Conservation (phyloP, 2,888 invertebrate species). For the Pinctada fucata region DNA sequence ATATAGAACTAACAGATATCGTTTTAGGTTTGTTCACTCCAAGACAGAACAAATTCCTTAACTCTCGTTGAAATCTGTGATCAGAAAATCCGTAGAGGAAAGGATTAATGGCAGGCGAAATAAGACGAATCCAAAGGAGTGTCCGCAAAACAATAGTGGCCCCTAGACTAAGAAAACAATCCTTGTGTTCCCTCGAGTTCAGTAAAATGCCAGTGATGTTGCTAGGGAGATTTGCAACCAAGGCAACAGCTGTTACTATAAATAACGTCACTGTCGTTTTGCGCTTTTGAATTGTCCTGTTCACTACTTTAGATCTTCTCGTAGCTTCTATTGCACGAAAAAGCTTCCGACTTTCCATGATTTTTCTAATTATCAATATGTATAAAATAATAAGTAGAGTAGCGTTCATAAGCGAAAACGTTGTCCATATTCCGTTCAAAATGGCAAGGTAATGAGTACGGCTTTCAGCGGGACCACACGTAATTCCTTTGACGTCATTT, state of each 20-base stretch:
- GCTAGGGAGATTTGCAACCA: slow-evolving; percentile 10
- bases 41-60: neutral
- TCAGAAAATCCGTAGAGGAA: slow-evolving; percentile 19
- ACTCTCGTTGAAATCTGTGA: slow-evolving; percentile 9
- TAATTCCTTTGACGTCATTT: neutral
- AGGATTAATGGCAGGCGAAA: slow-evolving; percentile 18
- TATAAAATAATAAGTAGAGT: neutral
- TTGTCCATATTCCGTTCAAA: slow-evolving; percentile 5
- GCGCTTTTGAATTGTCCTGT: neutral
- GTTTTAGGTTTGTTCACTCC: neutral
- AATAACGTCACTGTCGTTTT: slow-evolving; percentile 13
- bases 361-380: slow-evolving; percentile 8
- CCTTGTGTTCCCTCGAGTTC: neutral
- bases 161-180: slow-evolving; percentile 5
- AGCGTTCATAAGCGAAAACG: slow-evolving; percentile 6
- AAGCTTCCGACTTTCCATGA: neutral
- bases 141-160: slow-evolving; percentile 9
- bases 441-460: neutral
- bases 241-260: slow-evolving; percentile 1
- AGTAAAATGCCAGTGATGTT: neutral
- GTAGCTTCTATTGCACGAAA: slow-evolving; percentile 4
- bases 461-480: neutral
- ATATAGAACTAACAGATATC: neutral
- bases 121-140: slow-evolving; percentile 4
- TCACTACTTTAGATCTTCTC: neutral